phyloP scores from a whole-genome alignment of 2,113 vertebrate species.

The Rhea americana region DNA sequence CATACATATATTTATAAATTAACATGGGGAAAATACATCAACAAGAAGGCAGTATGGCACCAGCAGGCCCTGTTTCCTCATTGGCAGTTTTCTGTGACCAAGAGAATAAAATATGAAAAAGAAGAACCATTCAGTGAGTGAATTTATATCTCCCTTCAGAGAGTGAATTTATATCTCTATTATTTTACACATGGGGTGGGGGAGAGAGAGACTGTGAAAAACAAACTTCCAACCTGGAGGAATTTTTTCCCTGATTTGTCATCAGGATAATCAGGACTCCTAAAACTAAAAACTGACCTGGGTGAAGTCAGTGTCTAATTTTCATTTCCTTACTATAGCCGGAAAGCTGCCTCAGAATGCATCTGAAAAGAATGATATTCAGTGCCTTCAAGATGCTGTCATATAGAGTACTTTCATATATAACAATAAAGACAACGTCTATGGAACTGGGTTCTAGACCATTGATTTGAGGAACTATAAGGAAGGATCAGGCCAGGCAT shows the following conservation, averaged over 20 bases:
- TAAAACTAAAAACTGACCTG: neutral
- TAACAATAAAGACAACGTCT: neutral
- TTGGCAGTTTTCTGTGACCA: neutral
- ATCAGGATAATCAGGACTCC: neutral
- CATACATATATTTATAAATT: neutral
- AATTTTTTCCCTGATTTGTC: neutral
- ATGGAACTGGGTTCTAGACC: neutral
- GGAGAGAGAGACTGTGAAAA: neutral
- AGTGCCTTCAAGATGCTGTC: neutral
- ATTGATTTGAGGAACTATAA: neutral
- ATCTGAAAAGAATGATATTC: neutral
- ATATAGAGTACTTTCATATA: neutral
- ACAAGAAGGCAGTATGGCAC: neutral
- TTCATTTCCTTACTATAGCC: neutral
- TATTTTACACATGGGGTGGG: neutral
- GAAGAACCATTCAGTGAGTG: neutral
- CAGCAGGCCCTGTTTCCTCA: neutral
- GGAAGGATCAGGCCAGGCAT: neutral
- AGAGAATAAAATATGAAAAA: constrained; percentile 39
- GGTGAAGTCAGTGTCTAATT: neutral
- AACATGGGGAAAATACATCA: neutral
- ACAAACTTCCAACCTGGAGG: neutral
- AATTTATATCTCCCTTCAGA: neutral
- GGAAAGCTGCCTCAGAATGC: neutral
- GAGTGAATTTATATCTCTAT: neutral